These are phyloP conservation scores for Theonella swinhoei DNA, from an alignment of 37 sponge, comb jelly and placozoan species.

Conservation along the genomic window DNA sequence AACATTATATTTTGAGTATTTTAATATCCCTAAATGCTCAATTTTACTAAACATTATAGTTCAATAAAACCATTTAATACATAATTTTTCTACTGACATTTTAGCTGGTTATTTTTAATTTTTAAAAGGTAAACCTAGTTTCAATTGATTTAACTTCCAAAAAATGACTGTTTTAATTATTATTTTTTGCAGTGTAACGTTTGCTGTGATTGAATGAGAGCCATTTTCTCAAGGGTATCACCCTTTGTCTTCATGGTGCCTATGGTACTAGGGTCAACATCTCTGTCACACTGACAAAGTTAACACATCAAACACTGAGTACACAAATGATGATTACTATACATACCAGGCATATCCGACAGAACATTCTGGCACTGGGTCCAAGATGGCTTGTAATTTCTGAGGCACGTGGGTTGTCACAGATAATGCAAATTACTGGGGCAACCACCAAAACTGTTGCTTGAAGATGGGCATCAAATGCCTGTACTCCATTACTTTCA, in stretches of 20 bases:
- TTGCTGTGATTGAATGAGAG: not conserved
- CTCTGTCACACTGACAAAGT: slow-evolving; percentile 6
- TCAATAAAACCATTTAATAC: too few relatives aligned
- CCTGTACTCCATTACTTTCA: slow-evolving; percentile 25
- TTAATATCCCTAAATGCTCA: too few relatives aligned
- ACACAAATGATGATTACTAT: not conserved
- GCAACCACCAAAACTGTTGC: slow-evolving; percentile 26
- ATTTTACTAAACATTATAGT: too few relatives aligned
- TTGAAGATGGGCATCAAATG: slow-evolving; percentile 36
- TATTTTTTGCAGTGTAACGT: not conserved
- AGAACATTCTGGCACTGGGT: slow-evolving; percentile 5
- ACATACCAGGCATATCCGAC: slow-evolving; percentile 37
- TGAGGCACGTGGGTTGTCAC: slow-evolving; percentile 33
- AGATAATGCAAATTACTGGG: slow-evolving; percentile 22
- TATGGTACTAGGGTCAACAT: not conserved
- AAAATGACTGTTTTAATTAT: too few relatives aligned
- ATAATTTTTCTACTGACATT: too few relatives aligned
- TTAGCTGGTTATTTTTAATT: too few relatives aligned
- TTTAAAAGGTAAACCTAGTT: too few relatives aligned
- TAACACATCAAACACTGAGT: not conserved
- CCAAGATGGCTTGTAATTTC: slow-evolving; percentile 35
- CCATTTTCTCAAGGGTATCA: slow-evolving; percentile 6
- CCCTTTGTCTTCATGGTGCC: slow-evolving; percentile 1
- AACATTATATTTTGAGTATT: too few relatives aligned
- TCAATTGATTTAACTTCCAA: too few relatives aligned